Evolutionary conservation across 2,113 vertebrate genomes (phyloP).

Genomic region (Dicerorhinus sumatrensis): DNA sequence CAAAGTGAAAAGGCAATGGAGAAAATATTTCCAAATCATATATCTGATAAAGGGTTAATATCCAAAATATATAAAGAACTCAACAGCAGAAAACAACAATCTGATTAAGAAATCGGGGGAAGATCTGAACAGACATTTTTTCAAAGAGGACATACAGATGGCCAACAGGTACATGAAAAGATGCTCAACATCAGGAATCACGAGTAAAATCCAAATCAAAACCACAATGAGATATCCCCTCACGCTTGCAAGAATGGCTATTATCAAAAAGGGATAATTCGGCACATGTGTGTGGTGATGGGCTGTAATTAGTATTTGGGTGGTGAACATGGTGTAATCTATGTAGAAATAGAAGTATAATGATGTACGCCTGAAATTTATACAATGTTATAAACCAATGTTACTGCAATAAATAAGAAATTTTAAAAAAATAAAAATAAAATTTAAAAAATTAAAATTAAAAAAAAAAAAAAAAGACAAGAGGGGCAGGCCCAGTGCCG

Average conservation of each 20-base stretch:
- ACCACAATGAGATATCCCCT: neutral
- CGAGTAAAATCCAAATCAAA: neutral
- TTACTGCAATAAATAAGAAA: no score
- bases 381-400: no score
- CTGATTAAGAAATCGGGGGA: neutral
- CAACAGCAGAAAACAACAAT: neutral
- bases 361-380: no score
- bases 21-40: no score
- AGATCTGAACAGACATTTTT: neutral
- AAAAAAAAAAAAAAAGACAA: no score
- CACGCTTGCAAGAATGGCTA: neutral
- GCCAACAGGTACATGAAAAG: neutral
- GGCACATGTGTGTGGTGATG: no score
- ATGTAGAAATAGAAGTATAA: no score
- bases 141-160: neutral
- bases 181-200: neutral
- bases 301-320: no score
- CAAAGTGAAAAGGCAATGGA: neutral
- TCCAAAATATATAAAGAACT: neutral
- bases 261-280: neutral
- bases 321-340: no score
- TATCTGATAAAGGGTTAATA: neutral
- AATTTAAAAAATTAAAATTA: no score
- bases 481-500: no score
- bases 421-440: no score